These are phyloP conservation scores for Forbesichthys papilliferus DNA, from an alignment of 2,113 vertebrate genomes.

Conservation along the genomic window DNA sequence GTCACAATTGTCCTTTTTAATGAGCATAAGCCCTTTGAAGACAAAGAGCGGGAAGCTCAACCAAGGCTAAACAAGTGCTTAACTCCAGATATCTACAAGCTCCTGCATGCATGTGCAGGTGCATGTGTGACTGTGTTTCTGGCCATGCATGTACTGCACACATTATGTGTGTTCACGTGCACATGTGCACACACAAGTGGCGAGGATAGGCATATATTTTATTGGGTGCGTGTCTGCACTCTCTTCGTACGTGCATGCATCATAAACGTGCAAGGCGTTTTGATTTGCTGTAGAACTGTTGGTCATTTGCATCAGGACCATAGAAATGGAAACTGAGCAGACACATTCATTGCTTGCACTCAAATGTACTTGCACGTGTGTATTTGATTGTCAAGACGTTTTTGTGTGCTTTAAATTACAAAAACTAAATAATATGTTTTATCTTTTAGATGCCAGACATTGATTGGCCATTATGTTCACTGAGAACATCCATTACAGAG, in stretches of 20 bases:
- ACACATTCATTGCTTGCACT: neutral
- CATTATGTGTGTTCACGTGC: too few species aligned
- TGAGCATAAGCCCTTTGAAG: constrained; percentile 47
- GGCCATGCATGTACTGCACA: neutral
- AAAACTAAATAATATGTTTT: constrained; percentile 22
- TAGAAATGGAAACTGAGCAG: neutral
- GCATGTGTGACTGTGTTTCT: neutral
- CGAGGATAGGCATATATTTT: neutral
- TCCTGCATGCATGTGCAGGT: neutral
- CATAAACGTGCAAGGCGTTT: neutral
- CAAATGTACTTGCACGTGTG: neutral
- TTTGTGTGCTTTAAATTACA: neutral
- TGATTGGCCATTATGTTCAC: neutral
- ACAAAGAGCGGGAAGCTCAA: constrained; percentile 22
- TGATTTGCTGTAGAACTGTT: neutral
- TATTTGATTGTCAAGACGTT: neutral
- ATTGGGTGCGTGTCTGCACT: neutral
- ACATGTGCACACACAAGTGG: neutral
- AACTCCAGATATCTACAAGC: neutral
- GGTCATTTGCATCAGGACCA: neutral
- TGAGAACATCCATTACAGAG: constrained; percentile 50
- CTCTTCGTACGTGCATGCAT: neutral
- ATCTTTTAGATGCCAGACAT: neutral
- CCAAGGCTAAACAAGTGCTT: constrained; percentile 24
- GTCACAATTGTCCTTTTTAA: constrained; percentile 48